Evolutionary conservation across 30 jellyfish, hydroid and myxozoan species (phyloP).

Genomic region (Aurelia aurita complex sp. Pacific): DNA sequence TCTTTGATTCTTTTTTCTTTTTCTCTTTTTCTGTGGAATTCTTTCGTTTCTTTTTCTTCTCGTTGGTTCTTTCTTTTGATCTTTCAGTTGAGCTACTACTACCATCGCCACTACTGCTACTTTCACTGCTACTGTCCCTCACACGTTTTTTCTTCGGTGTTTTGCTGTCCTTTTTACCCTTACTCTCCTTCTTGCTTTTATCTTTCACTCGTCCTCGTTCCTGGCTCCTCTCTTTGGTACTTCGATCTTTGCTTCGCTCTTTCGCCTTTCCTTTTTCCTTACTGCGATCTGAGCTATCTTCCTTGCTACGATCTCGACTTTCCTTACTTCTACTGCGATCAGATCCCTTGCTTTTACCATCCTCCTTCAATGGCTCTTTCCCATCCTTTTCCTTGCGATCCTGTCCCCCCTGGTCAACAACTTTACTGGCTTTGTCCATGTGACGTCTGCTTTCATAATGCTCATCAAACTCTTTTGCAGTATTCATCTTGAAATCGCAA

Average conservation of each 20-base stretch:
- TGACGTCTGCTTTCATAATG: constrained; percentile 76
- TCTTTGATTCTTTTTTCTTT: constrained; percentile 8
- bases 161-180: constrained; percentile 3
- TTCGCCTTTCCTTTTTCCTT: constrained; percentile 1
- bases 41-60: background rate
- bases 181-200: background rate
- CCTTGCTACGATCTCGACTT: constrained; percentile 2
- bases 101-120: constrained; percentile 7
- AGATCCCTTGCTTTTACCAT: background rate
- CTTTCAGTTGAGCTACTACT: background rate
- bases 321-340: constrained; percentile 13
- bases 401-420: constrained; percentile 10
- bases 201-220: background rate
- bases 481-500: constrained; percentile 42
- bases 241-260: constrained; percentile 27
- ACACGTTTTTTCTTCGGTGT: constrained; percentile 4
- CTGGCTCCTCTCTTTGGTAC: background rate
- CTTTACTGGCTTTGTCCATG: constrained; percentile 50
- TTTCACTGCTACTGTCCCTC: background rate
- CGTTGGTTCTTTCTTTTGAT: background rate
- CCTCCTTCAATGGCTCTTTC: background rate
- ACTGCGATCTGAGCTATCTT: constrained; percentile 2
- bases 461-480: constrained; percentile 42
- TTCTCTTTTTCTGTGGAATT: background rate
- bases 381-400: constrained; percentile 25